A percentile compares a stretch with the other conserved stretches of the same genome.
Evolutionary conservation across 2,797 vertebrate genomes (phyloP).

Genomic region (Nyctibius grandis): DNA sequence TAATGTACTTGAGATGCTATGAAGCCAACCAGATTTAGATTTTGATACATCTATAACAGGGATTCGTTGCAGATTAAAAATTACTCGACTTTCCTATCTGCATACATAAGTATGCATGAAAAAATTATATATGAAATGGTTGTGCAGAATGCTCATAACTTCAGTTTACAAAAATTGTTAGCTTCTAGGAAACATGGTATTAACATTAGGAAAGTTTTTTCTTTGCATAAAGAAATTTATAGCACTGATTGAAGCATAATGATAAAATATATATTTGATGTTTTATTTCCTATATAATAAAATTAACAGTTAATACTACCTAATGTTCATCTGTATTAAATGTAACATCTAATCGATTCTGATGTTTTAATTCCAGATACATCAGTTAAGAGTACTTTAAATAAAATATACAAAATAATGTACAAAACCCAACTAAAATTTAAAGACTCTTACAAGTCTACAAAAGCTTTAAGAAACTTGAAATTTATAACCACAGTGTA

Average conservation of each 20-base stretch:
- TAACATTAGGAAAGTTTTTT: slow-evolving; percentile 73
- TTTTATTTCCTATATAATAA: slow-evolving; percentile 75
- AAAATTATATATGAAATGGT: slow-evolving; percentile 61
- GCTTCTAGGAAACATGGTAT: slow-evolving; percentile 73
- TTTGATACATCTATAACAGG: slow-evolving; percentile 67
- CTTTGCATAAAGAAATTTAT: slow-evolving; percentile 78
- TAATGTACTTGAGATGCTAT: slow-evolving; percentile 69
- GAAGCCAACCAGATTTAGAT: slow-evolving; percentile 68
- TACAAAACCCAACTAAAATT: slow-evolving; percentile 80
- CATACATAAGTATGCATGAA: slow-evolving; percentile 64
- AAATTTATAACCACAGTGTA: slow-evolving; percentile 82
- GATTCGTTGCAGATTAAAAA: slow-evolving; percentile 72
- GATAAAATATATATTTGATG: slow-evolving; percentile 77
- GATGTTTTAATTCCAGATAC: slow-evolving; percentile 75
- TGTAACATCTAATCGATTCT: slow-evolving; percentile 72
- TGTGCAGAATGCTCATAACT: slow-evolving; percentile 68
- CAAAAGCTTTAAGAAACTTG: slow-evolving; percentile 82
- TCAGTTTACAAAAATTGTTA: slow-evolving; percentile 68
- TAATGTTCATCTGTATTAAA: slow-evolving; percentile 76
- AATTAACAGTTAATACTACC: slow-evolving; percentile 76
- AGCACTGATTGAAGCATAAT: slow-evolving; percentile 80
- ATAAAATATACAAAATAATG: slow-evolving; percentile 84
- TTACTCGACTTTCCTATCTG: slow-evolving; percentile 63
- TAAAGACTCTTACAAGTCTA: slow-evolving; percentile 81
- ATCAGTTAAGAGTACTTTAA: slow-evolving; percentile 78